Evolutionary conservation across 2,888 invertebrate genomes (phyloP), one percentile per base, ranked within the genome.

Genomic region (Nymphalis polychloros): DNA sequence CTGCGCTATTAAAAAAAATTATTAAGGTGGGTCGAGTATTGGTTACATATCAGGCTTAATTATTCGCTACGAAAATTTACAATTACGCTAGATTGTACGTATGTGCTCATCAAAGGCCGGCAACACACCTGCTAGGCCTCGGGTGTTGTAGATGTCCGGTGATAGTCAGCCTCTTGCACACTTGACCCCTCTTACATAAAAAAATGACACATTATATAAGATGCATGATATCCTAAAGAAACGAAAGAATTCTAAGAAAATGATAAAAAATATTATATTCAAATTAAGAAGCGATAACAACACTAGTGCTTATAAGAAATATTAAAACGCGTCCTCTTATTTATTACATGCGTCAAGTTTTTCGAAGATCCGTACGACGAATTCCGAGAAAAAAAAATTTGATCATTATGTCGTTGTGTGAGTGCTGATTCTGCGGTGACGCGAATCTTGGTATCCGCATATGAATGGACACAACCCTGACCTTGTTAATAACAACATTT

Each of bases 301-400:
- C 3, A 41, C 41, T 13, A 13, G 2, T 41, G 10, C 1, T 41
- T 8, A 41, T 10, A 10, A 41, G 20, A 52, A 10, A 23, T 23
- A 10, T 23, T 5, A 13, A 17, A 55, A 31, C 55, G n/a, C 17
- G n/a, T n/a, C 17, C n/a, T 31, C 17, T 31, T 31, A 55, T 27
- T 53, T 53, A 27, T 55, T 55, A 17, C 55, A 20, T 53, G 53
- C 47, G 53, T 66, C 47, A 46, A 20, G 16, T 27, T 27, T 53
- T 61, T 66, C 66, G 60, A 20, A 66, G 66, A 55, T 48, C 31
- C 66, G 60, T 53, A 53, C 52, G 17, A 48, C 3, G n/a, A 20
- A 31, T 66, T 66, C 60, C 53, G 48, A 66, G 66, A 66, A 66
- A 20, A 41, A 20, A 41, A 27, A 47, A 35, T 53, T 52, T 66